Conservation (phyloP, 1,140 invertebrate genomes). For the Thalassaphorura encarpata region DNA sequence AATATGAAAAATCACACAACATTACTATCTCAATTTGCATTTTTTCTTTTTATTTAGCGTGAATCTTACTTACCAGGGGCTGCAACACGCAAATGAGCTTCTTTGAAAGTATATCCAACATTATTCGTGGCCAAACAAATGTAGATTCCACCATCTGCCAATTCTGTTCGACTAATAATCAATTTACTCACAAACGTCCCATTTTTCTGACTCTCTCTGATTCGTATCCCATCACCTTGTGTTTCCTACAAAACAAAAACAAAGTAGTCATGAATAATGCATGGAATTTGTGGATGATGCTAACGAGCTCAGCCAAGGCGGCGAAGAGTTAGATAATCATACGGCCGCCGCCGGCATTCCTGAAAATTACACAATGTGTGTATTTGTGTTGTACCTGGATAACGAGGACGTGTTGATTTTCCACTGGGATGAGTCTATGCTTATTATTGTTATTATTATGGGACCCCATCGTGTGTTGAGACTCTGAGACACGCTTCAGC, state of each 20-base stretch:
- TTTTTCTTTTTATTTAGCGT: background rate
- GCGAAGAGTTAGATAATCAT: no score
- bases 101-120: slow-evolving; percentile 33
- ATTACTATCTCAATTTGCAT: background rate
- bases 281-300: no score
- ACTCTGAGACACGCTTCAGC: slow-evolving; percentile 24
- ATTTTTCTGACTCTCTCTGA: slow-evolving; percentile 30
- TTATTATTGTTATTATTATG: slow-evolving; percentile 7
- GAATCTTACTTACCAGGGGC: slow-evolving; percentile 18
- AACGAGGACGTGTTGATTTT: slow-evolving; percentile 30
- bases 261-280: no score
- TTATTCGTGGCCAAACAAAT: slow-evolving; percentile 35
- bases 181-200: slow-evolving; percentile 33
- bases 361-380: no score
- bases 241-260: slow-evolving; percentile 19
- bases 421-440: slow-evolving; percentile 23
- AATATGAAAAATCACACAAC: background rate
- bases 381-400: slow-evolving; percentile 32
- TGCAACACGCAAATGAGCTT: slow-evolving; percentile 32
- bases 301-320: no score
- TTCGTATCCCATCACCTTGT: slow-evolving; percentile 24
- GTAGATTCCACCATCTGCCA: slow-evolving; percentile 33
- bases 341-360: no score
- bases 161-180: slow-evolving; percentile 24
- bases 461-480: background rate